Evolutionary conservation across 2,113 vertebrate genomes (phyloP).

Genomic region (Cettia cetti): DNA sequence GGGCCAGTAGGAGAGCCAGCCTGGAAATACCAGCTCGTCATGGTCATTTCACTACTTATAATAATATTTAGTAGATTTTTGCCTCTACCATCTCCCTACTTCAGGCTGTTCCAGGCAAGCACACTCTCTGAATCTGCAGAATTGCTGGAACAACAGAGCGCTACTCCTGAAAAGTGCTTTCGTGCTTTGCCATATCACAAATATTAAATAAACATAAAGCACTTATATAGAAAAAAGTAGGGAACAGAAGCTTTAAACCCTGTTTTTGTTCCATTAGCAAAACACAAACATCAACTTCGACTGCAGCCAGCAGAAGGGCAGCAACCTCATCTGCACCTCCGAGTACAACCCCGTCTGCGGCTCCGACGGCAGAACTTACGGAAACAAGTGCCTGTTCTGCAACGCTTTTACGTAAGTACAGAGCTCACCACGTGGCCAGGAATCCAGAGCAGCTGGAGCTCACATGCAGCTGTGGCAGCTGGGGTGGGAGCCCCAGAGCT

Average conservation of each 20-base stretch:
- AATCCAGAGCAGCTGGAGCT: neutral
- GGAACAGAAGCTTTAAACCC: neutral
- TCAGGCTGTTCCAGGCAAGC: neutral
- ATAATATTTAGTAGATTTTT: neutral
- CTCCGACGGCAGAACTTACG: conserved; percentile 60
- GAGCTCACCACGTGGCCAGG: accelerated
- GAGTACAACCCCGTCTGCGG: conserved; percentile 43
- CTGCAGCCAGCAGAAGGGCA: neutral
- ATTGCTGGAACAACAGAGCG: neutral
- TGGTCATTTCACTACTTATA: neutral
- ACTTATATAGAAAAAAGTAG: neutral
- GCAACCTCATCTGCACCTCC: neutral
- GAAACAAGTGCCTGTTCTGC: conserved; percentile 54
- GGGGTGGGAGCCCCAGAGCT: neutral
- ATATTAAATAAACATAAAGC: neutral
- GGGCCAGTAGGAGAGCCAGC: neutral
- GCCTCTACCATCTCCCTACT: neutral
- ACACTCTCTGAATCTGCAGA: neutral
- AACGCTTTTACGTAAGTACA: neutral
- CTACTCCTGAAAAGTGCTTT: neutral
- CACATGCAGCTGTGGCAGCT: accelerated
- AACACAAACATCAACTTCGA: neutral
- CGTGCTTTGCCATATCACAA: neutral
- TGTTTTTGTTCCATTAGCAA: neutral
- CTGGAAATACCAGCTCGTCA: neutral